phyloP scores from a whole-genome alignment of 53 echinoderm and acorn worm genomes.

The Temnopleurus reevesii region DNA sequence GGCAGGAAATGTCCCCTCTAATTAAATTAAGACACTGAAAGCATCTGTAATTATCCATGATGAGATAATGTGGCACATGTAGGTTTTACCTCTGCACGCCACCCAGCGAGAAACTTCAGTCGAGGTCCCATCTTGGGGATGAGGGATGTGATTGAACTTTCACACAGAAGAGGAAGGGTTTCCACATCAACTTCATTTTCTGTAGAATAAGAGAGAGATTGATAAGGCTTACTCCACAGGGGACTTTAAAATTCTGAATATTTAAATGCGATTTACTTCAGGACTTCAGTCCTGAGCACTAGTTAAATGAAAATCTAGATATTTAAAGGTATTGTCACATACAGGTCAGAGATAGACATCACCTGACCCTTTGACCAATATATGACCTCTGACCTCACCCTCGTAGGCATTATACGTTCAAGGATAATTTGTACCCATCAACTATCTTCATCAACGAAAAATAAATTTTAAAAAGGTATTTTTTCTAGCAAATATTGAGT shows the following conservation, averaged over 20 bases:
- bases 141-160: constrained; percentile 5
- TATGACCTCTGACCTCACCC: not conserved
- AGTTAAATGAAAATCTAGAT: not conserved
- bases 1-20: not conserved
- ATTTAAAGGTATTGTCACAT: not conserved
- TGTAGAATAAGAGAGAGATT: constrained; percentile 19
- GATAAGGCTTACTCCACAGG: not conserved
- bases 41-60: not conserved
- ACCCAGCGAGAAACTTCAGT: constrained; percentile 22
- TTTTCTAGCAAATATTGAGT: too few species aligned
- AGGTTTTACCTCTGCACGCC: constrained; percentile 17
- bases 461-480: too few species aligned
- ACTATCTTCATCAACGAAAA: too few species aligned
- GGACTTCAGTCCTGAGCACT: not conserved
- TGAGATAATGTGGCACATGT: not conserved
- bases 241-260: not conserved
- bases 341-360: not conserved
- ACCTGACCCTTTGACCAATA: too few species aligned
- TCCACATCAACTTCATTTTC: constrained; percentile 56
- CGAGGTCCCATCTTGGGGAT: constrained; percentile 37
- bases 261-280: not conserved
- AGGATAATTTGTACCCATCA: not conserved
- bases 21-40: constrained; percentile 40
- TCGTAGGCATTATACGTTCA: not conserved
- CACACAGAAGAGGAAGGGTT: constrained; percentile 36